A percentile compares a stretch with the other conserved stretches of the same genome.
phyloP scores from a whole-genome alignment of 2,888 invertebrate species.

The Vandiemenella viatica region DNA sequence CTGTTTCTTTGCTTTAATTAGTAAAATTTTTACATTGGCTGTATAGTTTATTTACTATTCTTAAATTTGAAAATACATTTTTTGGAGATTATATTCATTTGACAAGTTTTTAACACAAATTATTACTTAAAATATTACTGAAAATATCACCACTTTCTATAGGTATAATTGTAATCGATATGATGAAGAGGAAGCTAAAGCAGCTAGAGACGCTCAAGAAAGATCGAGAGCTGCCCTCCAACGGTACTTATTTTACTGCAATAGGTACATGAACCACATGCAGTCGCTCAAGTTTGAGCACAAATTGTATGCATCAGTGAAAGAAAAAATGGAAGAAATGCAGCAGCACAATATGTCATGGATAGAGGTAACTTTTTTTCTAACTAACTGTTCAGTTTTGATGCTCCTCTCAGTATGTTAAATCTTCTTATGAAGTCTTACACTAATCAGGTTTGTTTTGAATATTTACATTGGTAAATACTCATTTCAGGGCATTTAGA shows the following conservation, averaged over 20 bases:
- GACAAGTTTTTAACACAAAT: background rate
- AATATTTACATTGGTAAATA: background rate
- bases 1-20: too few relatives aligned
- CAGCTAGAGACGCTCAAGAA: slow-evolving; percentile 92
- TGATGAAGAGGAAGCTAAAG: slow-evolving; percentile 92
- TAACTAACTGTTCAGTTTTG: background rate
- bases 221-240: slow-evolving; percentile 84
- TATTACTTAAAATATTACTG: slow-evolving; percentile 2
- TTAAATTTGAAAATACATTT: background rate
- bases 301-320: slow-evolving; percentile 88
- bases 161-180: slow-evolving; percentile 93
- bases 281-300: slow-evolving; percentile 94
- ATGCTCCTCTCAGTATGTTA: background rate
- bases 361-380: slow-evolving; percentile 73
- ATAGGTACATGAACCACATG: slow-evolving; percentile 99
- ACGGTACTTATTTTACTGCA: slow-evolving; percentile 95
- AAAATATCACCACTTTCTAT: too few relatives aligned
- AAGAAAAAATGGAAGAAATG: slow-evolving; percentile 99
- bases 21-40: too few relatives aligned
- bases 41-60: background rate
- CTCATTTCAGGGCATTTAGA: background rate
- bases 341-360: slow-evolving; percentile 99
- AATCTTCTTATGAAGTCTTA: background rate
- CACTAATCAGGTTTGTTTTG: too few relatives aligned
- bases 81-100: background rate